Conservation (phyloP, 92 coral and sea anemone genomes). For the Phenganax marumi region DNA sequence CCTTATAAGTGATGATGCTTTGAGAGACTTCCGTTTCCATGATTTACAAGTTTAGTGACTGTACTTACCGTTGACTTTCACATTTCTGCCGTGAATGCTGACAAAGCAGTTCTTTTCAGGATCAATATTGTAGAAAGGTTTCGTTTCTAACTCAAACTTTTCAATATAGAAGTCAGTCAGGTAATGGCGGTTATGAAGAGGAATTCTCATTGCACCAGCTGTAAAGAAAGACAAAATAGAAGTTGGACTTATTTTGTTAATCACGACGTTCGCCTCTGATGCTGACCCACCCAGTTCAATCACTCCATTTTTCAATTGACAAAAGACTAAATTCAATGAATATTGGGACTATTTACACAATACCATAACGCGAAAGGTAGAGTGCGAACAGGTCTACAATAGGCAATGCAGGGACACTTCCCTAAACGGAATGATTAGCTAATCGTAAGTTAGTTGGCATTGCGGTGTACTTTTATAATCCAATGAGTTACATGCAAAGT, state of each 20-base stretch:
- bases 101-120: slow-evolving; percentile 29
- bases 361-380: background rate
- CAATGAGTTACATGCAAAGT: background rate
- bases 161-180: slow-evolving; percentile 30
- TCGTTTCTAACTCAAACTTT: slow-evolving; percentile 4
- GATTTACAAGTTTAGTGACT: background rate
- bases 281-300: background rate
- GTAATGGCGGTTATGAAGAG: slow-evolving; percentile 33
- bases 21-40: background rate
- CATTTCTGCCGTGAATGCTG: slow-evolving; percentile 11
- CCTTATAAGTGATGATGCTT: background rate
- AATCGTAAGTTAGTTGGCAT: no score
- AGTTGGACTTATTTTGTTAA: background rate
- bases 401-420: no score
- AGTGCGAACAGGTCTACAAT: no score
- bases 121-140: slow-evolving; percentile 26
- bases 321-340: background rate
- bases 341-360: background rate
- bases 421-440: no score
- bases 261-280: background rate
- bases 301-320: background rate
- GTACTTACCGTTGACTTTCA: slow-evolving; percentile 1
- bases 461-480: background rate
- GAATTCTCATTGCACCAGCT: slow-evolving; percentile 43
- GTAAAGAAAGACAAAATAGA: background rate